These are phyloP conservation scores for Drosophila ercepeae DNA, from an alignment of 1,140 invertebrate species.

Conservation along the genomic window DNA sequence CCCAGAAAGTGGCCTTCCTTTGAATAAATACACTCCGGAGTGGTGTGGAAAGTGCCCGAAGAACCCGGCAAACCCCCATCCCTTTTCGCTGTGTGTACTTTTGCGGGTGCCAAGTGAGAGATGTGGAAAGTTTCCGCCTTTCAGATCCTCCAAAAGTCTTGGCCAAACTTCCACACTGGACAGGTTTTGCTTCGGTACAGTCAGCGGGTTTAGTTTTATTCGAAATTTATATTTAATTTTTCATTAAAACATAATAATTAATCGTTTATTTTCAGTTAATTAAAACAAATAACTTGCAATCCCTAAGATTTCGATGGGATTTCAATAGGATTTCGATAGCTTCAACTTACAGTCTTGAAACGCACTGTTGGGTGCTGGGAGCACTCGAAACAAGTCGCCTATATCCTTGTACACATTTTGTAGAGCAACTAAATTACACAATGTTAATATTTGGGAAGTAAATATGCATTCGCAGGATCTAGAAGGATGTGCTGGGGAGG, in stretches of 20 bases:
- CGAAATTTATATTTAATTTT: too few species aligned
- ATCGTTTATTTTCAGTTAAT: too few species aligned
- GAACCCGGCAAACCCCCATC: background rate
- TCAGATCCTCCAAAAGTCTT: conserved; percentile 60
- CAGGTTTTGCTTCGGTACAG: conserved; percentile 17
- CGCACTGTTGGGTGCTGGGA: background rate
- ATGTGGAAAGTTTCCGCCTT: conserved; percentile 27
- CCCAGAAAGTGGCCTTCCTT: conserved; percentile 36
- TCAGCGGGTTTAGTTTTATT: too few species aligned
- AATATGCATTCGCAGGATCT: conserved; percentile 42
- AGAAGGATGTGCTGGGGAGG: conserved; percentile 6
- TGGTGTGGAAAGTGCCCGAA: conserved; percentile 6
- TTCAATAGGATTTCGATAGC: background rate
- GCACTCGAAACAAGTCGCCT: conserved; percentile 23
- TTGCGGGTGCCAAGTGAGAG: conserved; percentile 12
- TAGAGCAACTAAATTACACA: conserved; percentile 79
- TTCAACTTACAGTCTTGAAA: background rate
- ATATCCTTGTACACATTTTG: conserved; percentile 62
- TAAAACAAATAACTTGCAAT: too few species aligned
- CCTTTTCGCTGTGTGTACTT: conserved; percentile 18
- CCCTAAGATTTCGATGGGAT: background rate
- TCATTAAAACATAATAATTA: too few species aligned
- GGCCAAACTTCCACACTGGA: conserved; percentile 54
- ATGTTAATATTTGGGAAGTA: conserved; percentile 75
- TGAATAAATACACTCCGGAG: conserved; percentile 70